Evolutionary conservation across 2,113 vertebrate genomes (phyloP), one percentile per base, ranked within the genome.

Genomic region (Ursus arctos): DNA sequence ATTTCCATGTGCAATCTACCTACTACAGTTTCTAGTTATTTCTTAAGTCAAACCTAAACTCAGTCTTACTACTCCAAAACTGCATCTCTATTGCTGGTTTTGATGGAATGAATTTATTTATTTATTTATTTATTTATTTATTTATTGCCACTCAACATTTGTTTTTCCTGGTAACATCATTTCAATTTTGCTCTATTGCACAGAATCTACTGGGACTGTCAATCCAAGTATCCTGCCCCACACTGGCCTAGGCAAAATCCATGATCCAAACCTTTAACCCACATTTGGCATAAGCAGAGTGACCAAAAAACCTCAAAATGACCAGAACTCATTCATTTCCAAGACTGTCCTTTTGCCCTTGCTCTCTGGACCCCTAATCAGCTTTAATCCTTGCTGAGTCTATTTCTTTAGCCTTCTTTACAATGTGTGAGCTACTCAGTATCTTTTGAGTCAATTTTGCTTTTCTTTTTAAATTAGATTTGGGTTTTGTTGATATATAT

Each of bases 391-490:
- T 53, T 31, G 5, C n/a, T 82, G 11, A 90, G 10, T 61, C 49
- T 86, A 3, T 74, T 80, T 22, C 10, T 92, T 90, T 28, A 82
- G 3, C 33, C 49, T 80, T 87, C 47, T 92, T 86, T 49, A 36
- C 8, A 55, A 74, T 80, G 11, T 77, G 18, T 53, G 43, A 77
- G 1, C 43, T 72, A 80, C 31, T 84, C 28, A 36, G 10, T 61
- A 93, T 72, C 2, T 57, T 96, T 88, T 16, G 18, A 69, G 22
- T 91, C 77, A 47, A 40, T 59, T 92, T 76, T 96, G 33, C 59
- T 79, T 93, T 93, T 91, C 57, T 86, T 31, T 76, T 91, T 72
- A 90, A 87, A 85, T 74, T 67, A 67, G 86, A 82, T 36, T 69
- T 81, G 22, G 4, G 19, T 71, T 86, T 86, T 80, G 24, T 57